A percentile compares a stretch with the other conserved stretches of the same genome.
These are phyloP conservation scores for Microtus montanus DNA, from an alignment of 2,113 vertebrate species.

Conservation along the genomic window DNA sequence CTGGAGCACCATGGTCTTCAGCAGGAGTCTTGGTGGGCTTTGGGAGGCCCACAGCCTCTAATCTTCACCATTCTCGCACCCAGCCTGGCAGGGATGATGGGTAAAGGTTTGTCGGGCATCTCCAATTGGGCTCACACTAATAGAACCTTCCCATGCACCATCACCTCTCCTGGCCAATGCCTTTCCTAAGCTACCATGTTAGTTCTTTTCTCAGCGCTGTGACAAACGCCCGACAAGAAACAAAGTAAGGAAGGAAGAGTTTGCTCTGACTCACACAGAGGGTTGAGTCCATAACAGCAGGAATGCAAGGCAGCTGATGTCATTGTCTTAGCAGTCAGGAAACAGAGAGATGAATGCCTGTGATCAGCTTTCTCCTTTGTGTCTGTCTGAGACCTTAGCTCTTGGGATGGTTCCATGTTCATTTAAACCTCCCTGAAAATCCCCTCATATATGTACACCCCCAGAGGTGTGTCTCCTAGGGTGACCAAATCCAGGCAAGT, in stretches of 20 bases:
- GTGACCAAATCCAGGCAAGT: not conserved
- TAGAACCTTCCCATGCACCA: not conserved
- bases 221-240: not conserved
- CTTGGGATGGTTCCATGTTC: not conserved
- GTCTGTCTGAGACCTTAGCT: not conserved
- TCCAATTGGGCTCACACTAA: not conserved
- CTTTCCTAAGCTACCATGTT: not conserved
- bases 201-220: not conserved
- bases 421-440: not conserved
- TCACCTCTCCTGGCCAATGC: not conserved
- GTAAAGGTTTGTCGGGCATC: not conserved
- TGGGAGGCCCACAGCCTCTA: not conserved
- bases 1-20: not conserved
- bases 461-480: not conserved
- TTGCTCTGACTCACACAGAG: not conserved
- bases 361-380: not conserved
- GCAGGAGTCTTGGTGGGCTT: not conserved
- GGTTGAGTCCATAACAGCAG: not conserved
- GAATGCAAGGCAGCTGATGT: not conserved
- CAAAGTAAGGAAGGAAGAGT: not conserved
- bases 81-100: not conserved
- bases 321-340: not conserved
- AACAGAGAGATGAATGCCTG: not conserved
- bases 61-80: not conserved
- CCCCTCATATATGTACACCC: too few relatives aligned